phyloP scores from a whole-genome alignment of 2,888 invertebrate species.

The Drosophila anomalata region DNA sequence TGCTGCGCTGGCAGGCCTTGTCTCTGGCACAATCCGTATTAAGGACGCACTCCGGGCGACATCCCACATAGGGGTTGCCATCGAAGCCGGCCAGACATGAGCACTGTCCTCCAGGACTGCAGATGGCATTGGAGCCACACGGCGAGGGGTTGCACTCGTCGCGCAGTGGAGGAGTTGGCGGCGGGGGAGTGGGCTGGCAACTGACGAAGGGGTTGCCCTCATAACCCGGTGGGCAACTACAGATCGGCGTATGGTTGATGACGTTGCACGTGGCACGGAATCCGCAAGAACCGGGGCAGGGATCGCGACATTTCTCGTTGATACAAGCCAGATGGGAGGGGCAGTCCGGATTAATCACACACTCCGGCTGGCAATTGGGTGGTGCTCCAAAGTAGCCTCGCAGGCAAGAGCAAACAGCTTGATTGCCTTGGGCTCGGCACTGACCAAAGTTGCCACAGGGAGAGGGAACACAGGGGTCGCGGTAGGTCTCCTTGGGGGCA shows the following conservation, averaged over 20 bases:
- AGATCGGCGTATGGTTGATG: constrained; percentile 87
- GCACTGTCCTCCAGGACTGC: constrained; percentile 88
- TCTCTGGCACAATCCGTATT: constrained; percentile 91
- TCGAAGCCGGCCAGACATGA: constrained; percentile 87
- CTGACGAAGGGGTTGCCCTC: constrained; percentile 87
- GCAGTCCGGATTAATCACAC: constrained; percentile 88
- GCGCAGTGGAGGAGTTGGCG: constrained; percentile 61
- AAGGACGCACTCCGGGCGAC: constrained; percentile 91
- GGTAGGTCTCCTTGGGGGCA: constrained; percentile 65
- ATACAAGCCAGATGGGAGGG: constrained; percentile 87
- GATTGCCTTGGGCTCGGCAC: constrained; percentile 86
- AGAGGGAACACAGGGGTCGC: constrained; percentile 88
- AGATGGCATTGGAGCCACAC: constrained; percentile 91
- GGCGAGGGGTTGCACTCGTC: constrained; percentile 89
- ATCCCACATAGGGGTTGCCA: constrained; percentile 88
- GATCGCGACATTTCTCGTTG: constrained; percentile 87
- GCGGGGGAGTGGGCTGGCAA: constrained; percentile 84
- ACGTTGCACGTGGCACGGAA: constrained; percentile 86
- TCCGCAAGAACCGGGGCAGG: constrained; percentile 89
- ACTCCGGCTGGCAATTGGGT: constrained; percentile 88
- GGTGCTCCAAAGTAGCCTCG: constrained; percentile 87
- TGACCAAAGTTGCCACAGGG: constrained; percentile 88
- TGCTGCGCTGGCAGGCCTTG: constrained; percentile 89
- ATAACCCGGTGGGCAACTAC: constrained; percentile 86
- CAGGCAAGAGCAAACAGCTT: constrained; percentile 87